Percentiles rank a stretch among this genome's conserved stretches.
These are phyloP conservation scores for Parus major DNA, from an alignment of 2,113 vertebrate genomes.

Conservation along the genomic window DNA sequence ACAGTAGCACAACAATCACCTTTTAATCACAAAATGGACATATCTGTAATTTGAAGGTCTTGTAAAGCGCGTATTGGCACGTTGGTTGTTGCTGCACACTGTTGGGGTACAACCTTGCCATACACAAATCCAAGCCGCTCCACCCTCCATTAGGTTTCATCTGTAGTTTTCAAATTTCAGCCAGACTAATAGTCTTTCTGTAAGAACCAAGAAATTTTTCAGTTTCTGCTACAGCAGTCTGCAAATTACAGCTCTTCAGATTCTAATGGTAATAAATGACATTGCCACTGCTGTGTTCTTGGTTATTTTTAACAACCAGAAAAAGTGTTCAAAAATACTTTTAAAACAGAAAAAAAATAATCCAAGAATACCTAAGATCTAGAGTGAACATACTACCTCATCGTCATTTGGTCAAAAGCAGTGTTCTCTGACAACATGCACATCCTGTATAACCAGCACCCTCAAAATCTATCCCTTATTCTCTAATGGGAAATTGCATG, in stretches of 20 bases:
- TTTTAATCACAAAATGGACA: not conserved
- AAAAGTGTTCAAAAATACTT: not conserved
- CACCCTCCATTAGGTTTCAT: not conserved
- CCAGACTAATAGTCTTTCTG: not conserved
- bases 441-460: not conserved
- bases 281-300: not conserved
- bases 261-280: not conserved
- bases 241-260: not conserved
- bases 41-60: not conserved
- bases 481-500: fast-evolving
- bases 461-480: not conserved
- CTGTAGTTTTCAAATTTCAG: not conserved
- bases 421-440: not conserved
- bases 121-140: not conserved
- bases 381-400: not conserved
- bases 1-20: not conserved
- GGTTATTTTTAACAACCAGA: not conserved
- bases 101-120: not conserved
- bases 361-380: not conserved
- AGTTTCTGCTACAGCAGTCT: not conserved
- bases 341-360: not conserved
- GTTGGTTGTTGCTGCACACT: not conserved
- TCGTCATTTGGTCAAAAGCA: not conserved
- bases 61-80: fast-evolving
- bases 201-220: not conserved